phyloP scores from a whole-genome alignment of 2,113 vertebrate genomes.

The Prolemur simus region DNA sequence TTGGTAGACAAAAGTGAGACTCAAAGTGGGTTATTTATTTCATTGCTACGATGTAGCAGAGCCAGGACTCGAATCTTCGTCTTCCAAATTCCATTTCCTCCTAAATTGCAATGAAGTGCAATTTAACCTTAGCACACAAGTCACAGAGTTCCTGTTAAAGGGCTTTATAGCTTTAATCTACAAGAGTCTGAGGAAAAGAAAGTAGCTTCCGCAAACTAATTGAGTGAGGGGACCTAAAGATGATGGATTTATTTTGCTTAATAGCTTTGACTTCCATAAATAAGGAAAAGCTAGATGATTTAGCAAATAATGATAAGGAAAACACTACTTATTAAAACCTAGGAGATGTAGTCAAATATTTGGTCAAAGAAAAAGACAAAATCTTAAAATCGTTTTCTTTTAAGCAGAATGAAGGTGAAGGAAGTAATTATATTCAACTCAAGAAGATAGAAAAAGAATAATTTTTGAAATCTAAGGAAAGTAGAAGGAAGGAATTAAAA shows the following conservation, averaged over 20 bases:
- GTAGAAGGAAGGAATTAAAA: not conserved
- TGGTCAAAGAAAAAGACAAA: not conserved
- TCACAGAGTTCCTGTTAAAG: not conserved
- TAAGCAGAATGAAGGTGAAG: not conserved
- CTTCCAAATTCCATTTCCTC: conserved; percentile 19
- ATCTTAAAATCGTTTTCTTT: not conserved
- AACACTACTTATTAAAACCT: not conserved
- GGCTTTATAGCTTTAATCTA: not conserved
- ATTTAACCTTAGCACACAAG: not conserved
- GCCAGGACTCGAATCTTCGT: not conserved
- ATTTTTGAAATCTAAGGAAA: not conserved
- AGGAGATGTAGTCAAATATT: not conserved
- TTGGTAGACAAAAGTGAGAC: not conserved
- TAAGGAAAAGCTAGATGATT: not conserved
- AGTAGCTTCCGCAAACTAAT: not conserved
- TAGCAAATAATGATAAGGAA: not conserved
- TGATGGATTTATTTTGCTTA: not conserved
- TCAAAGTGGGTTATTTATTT: not conserved
- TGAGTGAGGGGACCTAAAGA: not conserved
- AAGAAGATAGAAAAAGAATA: not conserved
- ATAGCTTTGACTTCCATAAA: not conserved
- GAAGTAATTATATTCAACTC: not conserved
- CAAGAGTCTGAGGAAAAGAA: not conserved
- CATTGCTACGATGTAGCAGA: not conserved
- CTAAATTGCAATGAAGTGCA: not conserved